phyloP scores from a whole-genome alignment of 1,140 invertebrate species.

The Trialeurodes vaporariorum region DNA sequence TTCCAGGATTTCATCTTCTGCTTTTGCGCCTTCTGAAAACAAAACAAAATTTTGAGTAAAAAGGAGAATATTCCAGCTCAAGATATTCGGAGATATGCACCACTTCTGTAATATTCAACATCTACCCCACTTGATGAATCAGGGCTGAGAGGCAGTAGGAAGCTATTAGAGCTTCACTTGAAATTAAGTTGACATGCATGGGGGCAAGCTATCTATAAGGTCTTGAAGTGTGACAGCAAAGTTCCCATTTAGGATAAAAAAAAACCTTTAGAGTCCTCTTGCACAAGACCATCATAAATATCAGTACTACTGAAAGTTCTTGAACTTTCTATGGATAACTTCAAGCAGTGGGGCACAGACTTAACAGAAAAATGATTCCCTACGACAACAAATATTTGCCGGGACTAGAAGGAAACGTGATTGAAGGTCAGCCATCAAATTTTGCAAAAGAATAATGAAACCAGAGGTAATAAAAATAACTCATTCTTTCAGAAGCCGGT shows the following conservation, averaged over 20 bases:
- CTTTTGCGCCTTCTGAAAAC: background rate
- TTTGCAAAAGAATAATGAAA: background rate
- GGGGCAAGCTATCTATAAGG: background rate
- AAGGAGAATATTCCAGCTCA: background rate
- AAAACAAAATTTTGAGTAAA: background rate
- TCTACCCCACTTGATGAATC: background rate
- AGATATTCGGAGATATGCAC: background rate
- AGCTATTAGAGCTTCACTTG: too few relatives aligned
- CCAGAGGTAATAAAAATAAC: background rate
- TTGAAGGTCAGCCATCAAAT: background rate
- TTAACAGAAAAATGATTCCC: too few relatives aligned
- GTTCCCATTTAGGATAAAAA: background rate
- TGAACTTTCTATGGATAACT: background rate
- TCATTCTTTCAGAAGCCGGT: background rate
- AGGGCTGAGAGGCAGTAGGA: too few relatives aligned
- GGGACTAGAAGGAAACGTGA: background rate
- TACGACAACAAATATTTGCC: background rate
- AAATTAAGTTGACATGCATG: too few relatives aligned
- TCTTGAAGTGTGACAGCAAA: background rate
- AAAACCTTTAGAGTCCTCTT: background rate
- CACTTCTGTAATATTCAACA: background rate
- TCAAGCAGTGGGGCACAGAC: too few relatives aligned
- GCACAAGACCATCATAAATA: too few relatives aligned
- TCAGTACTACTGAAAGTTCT: too few relatives aligned
- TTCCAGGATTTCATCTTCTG: background rate